Evolutionary conservation across 2,113 vertebrate genomes (phyloP), one percentile per base, ranked within the genome.

Genomic region (Raja brachyura): DNA sequence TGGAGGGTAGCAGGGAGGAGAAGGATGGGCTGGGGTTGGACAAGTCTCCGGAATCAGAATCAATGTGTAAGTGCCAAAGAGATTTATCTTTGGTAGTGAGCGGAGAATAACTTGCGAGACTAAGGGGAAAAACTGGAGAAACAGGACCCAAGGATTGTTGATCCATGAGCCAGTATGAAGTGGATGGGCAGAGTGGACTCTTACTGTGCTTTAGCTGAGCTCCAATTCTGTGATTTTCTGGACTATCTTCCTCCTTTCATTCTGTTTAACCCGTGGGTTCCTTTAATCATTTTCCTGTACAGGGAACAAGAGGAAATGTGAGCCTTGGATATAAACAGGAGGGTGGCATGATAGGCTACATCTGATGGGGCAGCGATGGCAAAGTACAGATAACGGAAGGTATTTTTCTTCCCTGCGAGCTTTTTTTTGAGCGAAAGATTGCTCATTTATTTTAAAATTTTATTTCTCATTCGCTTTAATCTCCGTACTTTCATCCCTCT

Each of bases 351-450:
- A 28, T 0, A 85, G 81, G 3, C 79, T 56, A 83, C 20, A 95
- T 93, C 94, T 97, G 97, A 98, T 98, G 98, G 97, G 96, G 95
- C 95, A 95, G 97, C 98, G 98, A 99, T 98, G 97, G 96, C 98
- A 99, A 98, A 97, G 95, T 95, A 94, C 96, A 97, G 98, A 99
- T 99, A 99, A 98, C 97, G 95, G 96, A 73, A 96, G 95, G 96
- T 98, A 20, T 18, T 73, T 70, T 98, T 98, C 97, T 96, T 96
- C 96, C 96, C 96, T 97, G 96, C 97, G 95, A 98, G 98, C 96
- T 97, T 97, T 97, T 97, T 94, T 96, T 97, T 94, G 96, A 96
- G 97, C 96, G 94, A 96, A 96, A 96, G 95, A 93, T 95, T 95
- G 93, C 94, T 94, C 95, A 96, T 96, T 97, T 97, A 95, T 95